Base-by-base conservation (phyloP, 2,113 vertebrate genomes). In the Neotoma lepida region DNA sequence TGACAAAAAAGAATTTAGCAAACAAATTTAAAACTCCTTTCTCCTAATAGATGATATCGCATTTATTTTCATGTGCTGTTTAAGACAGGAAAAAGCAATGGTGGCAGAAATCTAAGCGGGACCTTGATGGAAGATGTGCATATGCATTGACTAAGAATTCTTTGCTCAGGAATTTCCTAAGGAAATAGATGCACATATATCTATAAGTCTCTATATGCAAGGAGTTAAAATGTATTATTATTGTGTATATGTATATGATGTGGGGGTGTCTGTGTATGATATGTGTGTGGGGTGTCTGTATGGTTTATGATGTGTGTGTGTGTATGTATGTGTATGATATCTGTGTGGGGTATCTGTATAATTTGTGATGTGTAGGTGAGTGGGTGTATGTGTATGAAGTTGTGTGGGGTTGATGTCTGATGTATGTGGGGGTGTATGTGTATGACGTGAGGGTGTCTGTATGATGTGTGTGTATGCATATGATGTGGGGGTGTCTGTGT, bases 1-100 rank as follows among this genome's bases (percentile, higher is more conserved):
- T 64, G 58, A 51, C 44, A 68, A 92, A 85, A 86, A 17, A n/a
- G 58, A 63, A 84, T 33, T 92, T 49, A 94, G 71, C n/a, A 93
- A 63, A 76, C 77, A 90, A 93, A 68, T 91, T 49, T 80, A 85
- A 92, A 93, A 80, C 39, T 88, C 71, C n/a, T 88, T 54, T 77
- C 15, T 28, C 44, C 9, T 73, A 22, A 49, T 46, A 51, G 17
- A 51, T 93, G 78, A 91, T 7, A 22, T 20, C 9, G 9, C 35
- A 70, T 91, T 91, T 89, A 89, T 56, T 68, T 51, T 80, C 66
- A 39, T 74, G 9, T 84, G 17, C 82, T 90, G 35, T 49, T 84
- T 58, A 85, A 35, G 61, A 41, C 63, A 4, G 54, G 54, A 3
- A 64, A 86, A 71, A n/a, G 54, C 39, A 78, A 1, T 71, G 18